Base-by-base conservation (phyloP, 2,797 vertebrate genomes). In the Hydrocynus forskahlii region DNA sequence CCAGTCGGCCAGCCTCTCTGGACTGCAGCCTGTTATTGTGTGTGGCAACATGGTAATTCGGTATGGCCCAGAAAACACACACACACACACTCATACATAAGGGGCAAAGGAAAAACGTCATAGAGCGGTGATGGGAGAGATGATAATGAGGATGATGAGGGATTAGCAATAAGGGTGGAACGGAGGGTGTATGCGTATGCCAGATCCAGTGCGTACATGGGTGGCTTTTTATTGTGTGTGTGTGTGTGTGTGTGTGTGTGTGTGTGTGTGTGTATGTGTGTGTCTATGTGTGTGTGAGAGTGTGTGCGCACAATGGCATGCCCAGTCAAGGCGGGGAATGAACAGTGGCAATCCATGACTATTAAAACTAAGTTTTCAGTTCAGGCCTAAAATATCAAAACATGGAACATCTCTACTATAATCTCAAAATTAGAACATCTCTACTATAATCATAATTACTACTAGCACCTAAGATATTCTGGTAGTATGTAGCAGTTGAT, bases 41-140 rank as follows among this genome's bases (percentile, higher is more conserved):
- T 90, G 91, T 91, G 88, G 90, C 90, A 90, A 91, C 85, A 89
- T 88, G 89, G 88, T 89, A 88, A 83, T 81, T 88, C 87, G 82
- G 84, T 87, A 86, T 85, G 87, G 84, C 83, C 62, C 87, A 92
- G 88, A 88, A 88, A 88, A 90, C 87, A 85, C 63, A 60, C 55
- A 76, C 55, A 76, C 55, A 67, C 10, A 43, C 38, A 60, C 35
- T 35, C 40, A 79, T 57, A 23, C 57, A 23, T 62, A 80, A 57
- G 12, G 52, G 38, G 17, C 64, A 40, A 12, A 70, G 80, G 64
- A 81, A 76, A 67, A 59, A 71, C 80, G 68, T 76, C 80, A 81
- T 54, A 70, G 69, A 72, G 59, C 7, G 7, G 48, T 35, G 67
- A 81, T 81, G 67, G 80, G 64, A 76, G 80, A 55, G 66, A 76